phyloP scores from a whole-genome alignment of 2,888 invertebrate species.

The Lobophora halterata region DNA sequence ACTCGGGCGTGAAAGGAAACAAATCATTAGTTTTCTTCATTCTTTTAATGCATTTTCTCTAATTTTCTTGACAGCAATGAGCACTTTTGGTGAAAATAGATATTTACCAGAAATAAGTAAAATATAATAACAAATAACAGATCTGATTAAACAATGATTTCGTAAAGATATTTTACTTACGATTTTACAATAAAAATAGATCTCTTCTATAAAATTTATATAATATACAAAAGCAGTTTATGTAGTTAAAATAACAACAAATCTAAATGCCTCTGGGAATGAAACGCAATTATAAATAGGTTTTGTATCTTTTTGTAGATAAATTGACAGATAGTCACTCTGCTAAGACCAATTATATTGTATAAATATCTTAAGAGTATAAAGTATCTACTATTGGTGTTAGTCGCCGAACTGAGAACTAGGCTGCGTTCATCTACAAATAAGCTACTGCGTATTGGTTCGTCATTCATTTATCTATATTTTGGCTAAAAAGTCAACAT shows the following conservation, averaged over 20 bases:
- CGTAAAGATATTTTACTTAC: constrained; percentile 56
- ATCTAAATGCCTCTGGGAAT: constrained; percentile 74
- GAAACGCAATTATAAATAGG: constrained; percentile 62
- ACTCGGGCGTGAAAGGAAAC: constrained; percentile 49
- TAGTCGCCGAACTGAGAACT: constrained; percentile 75
- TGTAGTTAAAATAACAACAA: constrained; percentile 69
- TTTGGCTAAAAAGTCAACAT: constrained; percentile 80
- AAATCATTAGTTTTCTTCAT: constrained; percentile 67
- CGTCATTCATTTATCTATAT: constrained; percentile 77
- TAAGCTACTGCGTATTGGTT: constrained; percentile 80
- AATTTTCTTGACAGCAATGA: constrained; percentile 84
- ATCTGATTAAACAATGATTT: constrained; percentile 63
- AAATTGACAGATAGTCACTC: constrained; percentile 77
- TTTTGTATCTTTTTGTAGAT: constrained; percentile 64
- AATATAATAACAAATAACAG: constrained; percentile 70
- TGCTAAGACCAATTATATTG: constrained; percentile 71
- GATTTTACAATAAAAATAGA: constrained; percentile 80
- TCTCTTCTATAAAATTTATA: constrained; percentile 81
- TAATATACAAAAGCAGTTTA: constrained; percentile 76
- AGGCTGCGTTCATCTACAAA: constrained; percentile 76
- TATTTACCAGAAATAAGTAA: constrained; percentile 77
- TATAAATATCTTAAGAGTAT: constrained; percentile 76
- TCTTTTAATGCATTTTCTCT: constrained; percentile 81
- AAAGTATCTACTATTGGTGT: constrained; percentile 79
- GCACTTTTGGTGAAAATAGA: constrained; percentile 86